These are phyloP conservation scores for Cygnus olor DNA, from an alignment of 2,797 vertebrate genomes.

Conservation along the genomic window DNA sequence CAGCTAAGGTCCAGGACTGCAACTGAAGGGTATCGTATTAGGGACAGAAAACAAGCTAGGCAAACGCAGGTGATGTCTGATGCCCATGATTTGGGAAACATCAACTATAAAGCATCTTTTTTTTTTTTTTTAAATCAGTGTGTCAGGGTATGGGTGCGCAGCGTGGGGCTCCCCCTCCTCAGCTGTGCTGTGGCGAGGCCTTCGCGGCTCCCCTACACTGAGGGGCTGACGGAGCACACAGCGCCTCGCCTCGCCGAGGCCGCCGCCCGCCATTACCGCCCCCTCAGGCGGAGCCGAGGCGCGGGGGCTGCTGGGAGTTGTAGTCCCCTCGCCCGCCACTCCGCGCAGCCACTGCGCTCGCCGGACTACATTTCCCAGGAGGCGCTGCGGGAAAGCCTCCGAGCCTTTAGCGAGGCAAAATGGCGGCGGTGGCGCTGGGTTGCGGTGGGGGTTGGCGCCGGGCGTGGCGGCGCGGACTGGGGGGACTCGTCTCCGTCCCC, in stretches of 20 bases:
- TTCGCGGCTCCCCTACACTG: too few relatives aligned
- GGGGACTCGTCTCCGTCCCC: fast-evolving
- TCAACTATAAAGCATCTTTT: not conserved
- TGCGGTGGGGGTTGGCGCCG: not conserved
- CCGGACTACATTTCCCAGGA: constrained; percentile 21
- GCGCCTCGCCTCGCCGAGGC: too few relatives aligned
- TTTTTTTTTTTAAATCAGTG: too few relatives aligned
- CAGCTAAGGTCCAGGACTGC: not conserved
- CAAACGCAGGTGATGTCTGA: not conserved
- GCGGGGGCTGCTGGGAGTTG: not conserved
- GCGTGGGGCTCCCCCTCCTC: too few relatives aligned
- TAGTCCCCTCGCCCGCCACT: fast-evolving
- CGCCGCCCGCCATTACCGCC: fast-evolving
- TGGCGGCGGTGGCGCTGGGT: not conserved
- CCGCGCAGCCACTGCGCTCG: fast-evolving
- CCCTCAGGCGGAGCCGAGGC: fast-evolving
- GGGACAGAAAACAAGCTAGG: not conserved
- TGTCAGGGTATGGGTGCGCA: too few relatives aligned
- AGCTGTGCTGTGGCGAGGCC: too few relatives aligned
- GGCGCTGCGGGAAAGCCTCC: not conserved
- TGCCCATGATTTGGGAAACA: not conserved
- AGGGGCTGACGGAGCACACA: fast-evolving
- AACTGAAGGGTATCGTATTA: fast-evolving
- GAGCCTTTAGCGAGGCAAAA: not conserved
- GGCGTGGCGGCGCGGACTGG: not conserved